Evolutionary conservation across 2,888 invertebrate genomes (phyloP), one percentile per base, ranked within the genome.

Genomic region (Agrotis segetum): DNA sequence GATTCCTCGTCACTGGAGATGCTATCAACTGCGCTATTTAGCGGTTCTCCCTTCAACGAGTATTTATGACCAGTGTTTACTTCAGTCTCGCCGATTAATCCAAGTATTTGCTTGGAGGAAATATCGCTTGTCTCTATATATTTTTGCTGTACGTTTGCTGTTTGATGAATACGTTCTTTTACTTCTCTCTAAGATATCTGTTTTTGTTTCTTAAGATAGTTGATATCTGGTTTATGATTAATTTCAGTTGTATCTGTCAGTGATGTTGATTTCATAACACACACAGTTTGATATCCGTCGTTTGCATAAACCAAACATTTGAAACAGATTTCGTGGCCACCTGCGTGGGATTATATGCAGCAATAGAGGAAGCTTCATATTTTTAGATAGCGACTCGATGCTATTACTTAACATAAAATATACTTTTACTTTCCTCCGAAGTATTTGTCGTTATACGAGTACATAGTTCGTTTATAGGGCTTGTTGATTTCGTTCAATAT

Each of bases 1-100:
- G 93, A 92, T 92, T 91, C 88, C 88, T 89, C 89, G 89, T 91
- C 92, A 92, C 90, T 90, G 80, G 89, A 86, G 91, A 92, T 93
- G 85, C 90, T 94, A 95, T 95, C 94, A 83, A 78, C 77, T 79
- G 67, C 79, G 79, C 89, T 91, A 87, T 91, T 93, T 90, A 91
- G 92, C 89, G 86, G 88, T 88, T 88, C 84, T 88, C 83, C 88
- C 87, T 88, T 81, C 68, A 65, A 71, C 87, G 63, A 53, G 58
- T 88, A 86, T 90, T 92, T 91, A 90, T 90, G 77, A 77, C 84
- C 77, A 87, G 81, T 89, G 85, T 90, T 90, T 89, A 83, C 87
- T 87, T 85, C 61, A 73, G 74, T 56, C 64, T 63, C 67, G 74
- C 79, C 88, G 87, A 91, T 91, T 90, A 90, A 88, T 85, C 75